phyloP scores from a whole-genome alignment of 2,797 vertebrate species.

The Mionectes olivaceus region DNA sequence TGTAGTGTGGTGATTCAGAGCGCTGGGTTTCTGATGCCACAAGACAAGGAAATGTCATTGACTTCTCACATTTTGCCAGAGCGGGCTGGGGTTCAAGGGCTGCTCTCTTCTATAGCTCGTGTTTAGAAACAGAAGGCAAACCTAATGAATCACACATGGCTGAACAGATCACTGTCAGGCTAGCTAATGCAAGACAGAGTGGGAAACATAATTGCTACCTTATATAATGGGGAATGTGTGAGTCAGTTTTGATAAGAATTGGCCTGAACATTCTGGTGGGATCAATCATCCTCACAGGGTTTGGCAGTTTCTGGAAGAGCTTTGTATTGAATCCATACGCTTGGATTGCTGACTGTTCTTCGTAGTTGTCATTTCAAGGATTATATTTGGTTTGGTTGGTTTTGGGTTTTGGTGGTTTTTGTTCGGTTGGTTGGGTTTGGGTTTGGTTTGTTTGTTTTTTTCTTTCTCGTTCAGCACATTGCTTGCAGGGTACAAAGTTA shows the following conservation, averaged over 20 bases:
- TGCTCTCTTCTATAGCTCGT: neutral
- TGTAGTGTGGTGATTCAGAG: neutral
- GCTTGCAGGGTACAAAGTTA: neutral
- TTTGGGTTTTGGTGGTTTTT: no score
- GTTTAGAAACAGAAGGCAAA: neutral
- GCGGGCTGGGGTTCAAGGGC: neutral
- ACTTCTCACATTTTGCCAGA: neutral
- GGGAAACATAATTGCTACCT: neutral
- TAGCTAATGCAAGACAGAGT: neutral
- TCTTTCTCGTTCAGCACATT: neutral
- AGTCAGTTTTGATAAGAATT: neutral
- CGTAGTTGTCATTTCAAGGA: neutral
- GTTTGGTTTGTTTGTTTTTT: neutral
- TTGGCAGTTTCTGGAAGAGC: neutral
- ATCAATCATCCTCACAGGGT: neutral
- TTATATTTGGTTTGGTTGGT: neutral
- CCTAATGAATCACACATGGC: neutral
- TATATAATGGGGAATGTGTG: neutral
- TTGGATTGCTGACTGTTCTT: neutral
- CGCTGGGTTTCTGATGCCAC: neutral
- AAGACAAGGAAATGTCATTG: neutral
- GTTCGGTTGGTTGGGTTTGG: no score
- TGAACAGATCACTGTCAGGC: slow-evolving; percentile 1
- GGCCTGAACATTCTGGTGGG: neutral
- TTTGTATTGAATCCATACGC: neutral